Evolutionary conservation across 2,888 invertebrate species (phyloP), one percentile per base, ranked within the genome.

Genomic region (Netelia fuscicornis): DNA sequence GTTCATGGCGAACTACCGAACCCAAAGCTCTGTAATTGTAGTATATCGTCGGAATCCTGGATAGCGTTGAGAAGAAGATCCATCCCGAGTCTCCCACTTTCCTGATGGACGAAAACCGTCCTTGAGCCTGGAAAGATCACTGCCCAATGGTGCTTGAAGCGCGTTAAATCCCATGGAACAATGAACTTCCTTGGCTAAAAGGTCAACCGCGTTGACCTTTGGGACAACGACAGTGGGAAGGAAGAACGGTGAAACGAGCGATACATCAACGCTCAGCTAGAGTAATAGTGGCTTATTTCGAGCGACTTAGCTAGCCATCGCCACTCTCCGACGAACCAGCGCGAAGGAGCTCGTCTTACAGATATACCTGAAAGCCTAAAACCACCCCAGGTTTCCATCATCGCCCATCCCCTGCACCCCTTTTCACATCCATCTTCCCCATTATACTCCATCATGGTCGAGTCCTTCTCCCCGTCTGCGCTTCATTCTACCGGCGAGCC

Each of bases 221-320:
- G 64, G 30, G 64, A 67, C 62, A 17, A 48, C 30, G 75, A 70
- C 62, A 23, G 30, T 37, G 17, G 11, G 23, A 20, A 60, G 77
- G 23, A 44, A 56, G 67, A 67, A 11, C 44, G 48, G 75, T n/a
- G 52, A 25, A 42, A 10, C 58, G 23, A 67, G 44, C 71, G 71
- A 85, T 85, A 83, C 81, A 85, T 86, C 81, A 82, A 82, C 82
- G 86, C 80, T 86, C 81, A 87, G 86, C 85, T 70, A 70, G 84
- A 87, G 86, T 87, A 86, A 88, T 87, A 82, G 86, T 68, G 70
- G 86, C 87, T 88, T 87, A 86, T 81, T 81, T 58, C 80, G 70
- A 74, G 76, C 77, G 77, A 77, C 82, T 83, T 78, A 72, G 77
- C 82, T 60, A 64, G 71, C 81, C 65, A 78, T 72, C 82, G 42